Evolutionary conservation across 2,113 vertebrate species (phyloP), one percentile per base, ranked within the genome.

Genomic region (Pituophis catenifer): DNA sequence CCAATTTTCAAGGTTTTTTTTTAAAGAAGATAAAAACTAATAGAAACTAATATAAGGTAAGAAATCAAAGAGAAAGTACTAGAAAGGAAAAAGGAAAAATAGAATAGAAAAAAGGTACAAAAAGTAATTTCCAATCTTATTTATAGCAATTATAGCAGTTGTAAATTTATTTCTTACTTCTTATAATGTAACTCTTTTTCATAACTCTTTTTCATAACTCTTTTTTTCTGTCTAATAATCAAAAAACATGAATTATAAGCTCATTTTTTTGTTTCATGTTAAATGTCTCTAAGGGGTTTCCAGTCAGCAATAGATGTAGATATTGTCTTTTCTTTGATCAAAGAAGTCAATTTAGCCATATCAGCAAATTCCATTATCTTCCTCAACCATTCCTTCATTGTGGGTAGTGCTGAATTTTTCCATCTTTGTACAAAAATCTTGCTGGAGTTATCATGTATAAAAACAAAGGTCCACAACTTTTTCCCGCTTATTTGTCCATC

Each of bases 1-100:
- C 96, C 97, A 97, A 97, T 97, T 97, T 95, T 33, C 65, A 70
- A 33, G 5, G 1, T 15, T 70, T 70, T 44, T 44, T 70, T 70
- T 70, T n/a, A 9, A 70, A 70, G 62, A 70, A 70, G 29, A 1
- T 70, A n/a, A 70, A 65, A n/a, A n/a, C 12, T 13, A 70, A 70
- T n/a, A 70, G 12, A 70, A 70, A 70, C 29, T 70, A 70, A 70
- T 70, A 70, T 2, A 70, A 70, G 1, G 5, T 33, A 29, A 70
- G 13, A 33, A 17, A 70, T 70, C 13, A 33, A n/a, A 70, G 29
- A 70, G 29, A 70, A n/a, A 70, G 12, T n/a, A n/a, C 12, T n/a
- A 70, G 29, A 70, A 70, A 70, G 11, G 62, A 13, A n/a, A 62
- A 65, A 65, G n/a, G 5, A 21, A 19, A 57, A 57, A 57, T 57